phyloP scores from a whole-genome alignment of 2,797 vertebrate genomes.

The Microhierax caerulescens region DNA sequence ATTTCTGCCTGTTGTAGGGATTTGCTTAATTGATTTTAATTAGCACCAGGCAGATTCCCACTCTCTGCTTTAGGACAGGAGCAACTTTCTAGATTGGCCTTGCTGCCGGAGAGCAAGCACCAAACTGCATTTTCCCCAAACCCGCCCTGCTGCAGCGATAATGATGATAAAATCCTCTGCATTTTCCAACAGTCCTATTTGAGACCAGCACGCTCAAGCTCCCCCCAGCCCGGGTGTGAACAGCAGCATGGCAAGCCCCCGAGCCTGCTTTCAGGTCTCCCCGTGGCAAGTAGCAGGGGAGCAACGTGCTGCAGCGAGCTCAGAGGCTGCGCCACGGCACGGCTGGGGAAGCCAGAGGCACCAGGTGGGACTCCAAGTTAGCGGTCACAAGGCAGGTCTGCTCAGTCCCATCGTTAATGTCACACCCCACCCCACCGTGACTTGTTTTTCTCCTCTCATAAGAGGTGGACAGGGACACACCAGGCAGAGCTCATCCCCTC shows the following conservation, averaged over 20 bases:
- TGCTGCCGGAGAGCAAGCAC: not conserved
- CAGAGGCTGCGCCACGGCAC: not conserved
- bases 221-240: not conserved
- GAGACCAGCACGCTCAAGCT: not conserved
- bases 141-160: not conserved
- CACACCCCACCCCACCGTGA: accelerated
- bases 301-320: not conserved
- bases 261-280: not conserved
- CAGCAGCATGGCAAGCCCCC: not conserved
- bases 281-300: not conserved
- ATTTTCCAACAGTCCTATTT: not conserved
- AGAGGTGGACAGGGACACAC: not conserved
- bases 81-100: not conserved
- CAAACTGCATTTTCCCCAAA: not conserved
- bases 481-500: not conserved
- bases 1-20: not conserved
- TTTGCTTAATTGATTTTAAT: slow-evolving; percentile 9
- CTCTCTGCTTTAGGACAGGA: not conserved
- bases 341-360: not conserved
- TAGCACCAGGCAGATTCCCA: not conserved
- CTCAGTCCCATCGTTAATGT: not conserved
- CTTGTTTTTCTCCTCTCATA: not conserved
- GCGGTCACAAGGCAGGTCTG: not conserved
- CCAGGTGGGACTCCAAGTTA: not conserved
- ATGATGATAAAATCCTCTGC: not conserved